Evolutionary conservation across 2,888 invertebrate genomes (phyloP).

Genomic region (Rapana venosa): DNA sequence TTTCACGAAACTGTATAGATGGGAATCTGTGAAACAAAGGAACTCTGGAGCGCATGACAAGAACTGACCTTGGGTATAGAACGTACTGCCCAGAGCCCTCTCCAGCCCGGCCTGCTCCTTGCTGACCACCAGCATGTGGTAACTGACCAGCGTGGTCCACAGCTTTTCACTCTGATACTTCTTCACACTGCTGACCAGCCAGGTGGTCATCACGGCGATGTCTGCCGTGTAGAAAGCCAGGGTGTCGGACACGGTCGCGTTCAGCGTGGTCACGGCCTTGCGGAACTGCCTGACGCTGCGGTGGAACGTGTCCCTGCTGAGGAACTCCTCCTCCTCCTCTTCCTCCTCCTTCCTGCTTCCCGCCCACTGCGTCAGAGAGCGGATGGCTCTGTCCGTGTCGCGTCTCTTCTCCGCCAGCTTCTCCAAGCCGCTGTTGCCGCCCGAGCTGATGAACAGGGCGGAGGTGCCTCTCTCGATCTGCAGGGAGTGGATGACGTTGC

Average conservation of each 20-base stretch:
- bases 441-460: slow-evolving; percentile 61
- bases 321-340: background rate
- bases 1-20: too few relatives aligned
- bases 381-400: slow-evolving; percentile 35
- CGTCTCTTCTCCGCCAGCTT: slow-evolving; percentile 11
- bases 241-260: slow-evolving; percentile 44
- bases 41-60: too few relatives aligned
- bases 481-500: slow-evolving; percentile 58
- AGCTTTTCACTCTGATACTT: slow-evolving; percentile 45
- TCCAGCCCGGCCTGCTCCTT: slow-evolving; percentile 68
- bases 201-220: slow-evolving; percentile 54
- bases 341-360: background rate
- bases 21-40: too few relatives aligned
- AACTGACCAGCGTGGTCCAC: slow-evolving; percentile 63
- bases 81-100: slow-evolving; percentile 64
- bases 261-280: background rate
- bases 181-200: slow-evolving; percentile 58
- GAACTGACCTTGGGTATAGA: slow-evolving; percentile 62
- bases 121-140: slow-evolving; percentile 64
- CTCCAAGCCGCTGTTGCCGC: slow-evolving; percentile 37
- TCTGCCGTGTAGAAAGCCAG: slow-evolving; percentile 59
- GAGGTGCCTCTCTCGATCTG: slow-evolving; percentile 68
- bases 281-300: slow-evolving; percentile 41
- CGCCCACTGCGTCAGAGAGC: slow-evolving; percentile 31
- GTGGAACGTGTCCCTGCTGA: slow-evolving; percentile 27